Base-by-base conservation (phyloP, 1,140 invertebrate species). In the Oreohelix idahoensis region DNA sequence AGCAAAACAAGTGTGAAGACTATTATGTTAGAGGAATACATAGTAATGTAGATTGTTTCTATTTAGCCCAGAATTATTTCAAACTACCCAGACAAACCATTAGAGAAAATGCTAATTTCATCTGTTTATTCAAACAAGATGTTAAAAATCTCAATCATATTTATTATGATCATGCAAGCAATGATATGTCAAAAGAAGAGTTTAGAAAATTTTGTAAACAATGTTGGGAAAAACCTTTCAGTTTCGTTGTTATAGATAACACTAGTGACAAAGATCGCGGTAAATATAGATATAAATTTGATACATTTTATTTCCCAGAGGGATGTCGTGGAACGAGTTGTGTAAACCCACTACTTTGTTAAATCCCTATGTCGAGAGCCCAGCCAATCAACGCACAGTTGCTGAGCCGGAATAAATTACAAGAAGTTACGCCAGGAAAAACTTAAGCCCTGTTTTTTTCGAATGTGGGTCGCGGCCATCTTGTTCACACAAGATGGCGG, bases 51-150 rank as follows among this genome's bases (percentile, higher is more conserved):
- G 63, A 66, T 32, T 74, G 71, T 23, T 74, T 74, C 23, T 74
- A 74, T 23, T 45, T 74, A 42, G 36, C 71, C 5, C 71, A 74
- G 20, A 74, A 74, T 45, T 74, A 74, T 74, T 74, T 74, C 38
- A 74, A 45, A 74, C 39, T 74, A 42, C 71, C 71, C 2, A 74
- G 71, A 42, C 71, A 74, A 39, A 74, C 38, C 5, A 74, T 74
- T n/a, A 74, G 71, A 39, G 71, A 74, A 39, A 74, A 74, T 45
- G 36, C 71, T 74, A 39, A 74, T 45, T 74, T 74, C 32, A 74
- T 74, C 13, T 74, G 71, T 74, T 42, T 74, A 11, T 74, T 74
- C 32, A 74, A 74, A 74, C 71, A 74, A 74, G 71, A 74, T 42
- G 42, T 17, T 20, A 74, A 74, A 74, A 74, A 39, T 74, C 36